A percentile compares a stretch with the other conserved stretches of the same genome.
Conservation (phyloP, 2,797 vertebrate genomes). For the Melanotaenia maccullochi region DNA sequence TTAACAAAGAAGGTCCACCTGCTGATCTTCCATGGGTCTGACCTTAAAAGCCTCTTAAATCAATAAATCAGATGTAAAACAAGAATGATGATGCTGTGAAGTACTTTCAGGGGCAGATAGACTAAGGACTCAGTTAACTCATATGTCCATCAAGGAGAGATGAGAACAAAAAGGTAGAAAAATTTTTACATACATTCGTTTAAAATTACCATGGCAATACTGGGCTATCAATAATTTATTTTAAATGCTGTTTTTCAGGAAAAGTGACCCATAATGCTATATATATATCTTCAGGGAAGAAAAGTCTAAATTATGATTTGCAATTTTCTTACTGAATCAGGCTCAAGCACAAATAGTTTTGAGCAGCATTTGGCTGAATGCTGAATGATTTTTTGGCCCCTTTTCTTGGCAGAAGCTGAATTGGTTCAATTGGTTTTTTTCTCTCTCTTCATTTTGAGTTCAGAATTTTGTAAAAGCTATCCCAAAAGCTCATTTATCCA, state of each 20-base stretch:
- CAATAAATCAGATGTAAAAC: conserved; percentile 70
- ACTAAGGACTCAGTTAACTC: conserved; percentile 47
- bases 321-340: no score
- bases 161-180: conserved; percentile 4
- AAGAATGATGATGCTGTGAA: conserved; percentile 58
- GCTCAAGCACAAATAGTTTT: no score
- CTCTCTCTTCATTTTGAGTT: not conserved
- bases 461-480: not conserved
- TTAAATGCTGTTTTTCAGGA: not conserved
- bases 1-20: conserved; percentile 43
- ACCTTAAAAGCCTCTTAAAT: conserved; percentile 56
- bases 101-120: conserved; percentile 30
- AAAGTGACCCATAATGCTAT: not conserved
- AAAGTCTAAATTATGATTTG: no score
- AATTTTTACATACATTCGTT: not conserved
- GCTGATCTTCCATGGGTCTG: conserved; percentile 47
- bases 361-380: not conserved
- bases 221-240: not conserved
- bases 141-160: conserved; percentile 54
- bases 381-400: not conserved
- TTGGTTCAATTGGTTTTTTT: no score
- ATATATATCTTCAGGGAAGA: not conserved
- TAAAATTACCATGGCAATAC: not conserved
- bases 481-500: not conserved
- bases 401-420: not conserved